These are phyloP conservation scores for Orthosia gracilis DNA, from an alignment of 2,888 invertebrate genomes.

Conservation along the genomic window DNA sequence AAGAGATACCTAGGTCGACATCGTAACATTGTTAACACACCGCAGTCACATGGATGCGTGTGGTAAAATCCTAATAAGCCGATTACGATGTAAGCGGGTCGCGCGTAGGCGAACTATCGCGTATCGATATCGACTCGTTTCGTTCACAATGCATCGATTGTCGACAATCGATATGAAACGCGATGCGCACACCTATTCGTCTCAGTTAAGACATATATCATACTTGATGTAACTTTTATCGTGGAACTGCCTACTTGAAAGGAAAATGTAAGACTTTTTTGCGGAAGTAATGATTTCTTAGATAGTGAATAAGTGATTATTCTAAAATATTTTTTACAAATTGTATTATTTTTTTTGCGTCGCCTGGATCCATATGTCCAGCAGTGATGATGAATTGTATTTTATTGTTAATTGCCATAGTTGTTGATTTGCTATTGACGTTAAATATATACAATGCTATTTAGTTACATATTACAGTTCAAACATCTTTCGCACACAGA, in stretches of 20 bases:
- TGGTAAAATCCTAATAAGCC: slow-evolving; percentile 88
- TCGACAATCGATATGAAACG: slow-evolving; percentile 82
- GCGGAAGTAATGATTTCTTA: slow-evolving; percentile 8
- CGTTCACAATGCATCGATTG: slow-evolving; percentile 82
- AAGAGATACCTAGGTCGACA: slow-evolving; percentile 66
- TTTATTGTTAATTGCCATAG: not conserved
- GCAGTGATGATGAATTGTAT: too few relatives aligned
- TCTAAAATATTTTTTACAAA: slow-evolving; percentile 1
- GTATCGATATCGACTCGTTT: slow-evolving; percentile 80
- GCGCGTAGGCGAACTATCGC: slow-evolving; percentile 81
- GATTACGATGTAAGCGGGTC: slow-evolving; percentile 87
- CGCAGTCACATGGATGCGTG: slow-evolving; percentile 80
- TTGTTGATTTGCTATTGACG: slow-evolving; percentile 62
- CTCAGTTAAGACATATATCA: slow-evolving; percentile 54
- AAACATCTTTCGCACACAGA: slow-evolving; percentile 76
- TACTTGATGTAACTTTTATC: slow-evolving; percentile 45
- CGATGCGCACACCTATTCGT: slow-evolving; percentile 66
- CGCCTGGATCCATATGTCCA: too few relatives aligned
- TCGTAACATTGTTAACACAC: slow-evolving; percentile 73
- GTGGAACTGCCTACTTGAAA: slow-evolving; percentile 19
- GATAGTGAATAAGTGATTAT: not conserved
- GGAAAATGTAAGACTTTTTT: slow-evolving; percentile 18
- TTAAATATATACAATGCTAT: slow-evolving; percentile 69
- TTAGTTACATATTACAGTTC: slow-evolving; percentile 68
- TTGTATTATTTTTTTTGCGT: too few relatives aligned